Evolutionary conservation across 2,888 invertebrate species (phyloP), one percentile per base, ranked within the genome.

Genomic region (Machimus rusticus): DNA sequence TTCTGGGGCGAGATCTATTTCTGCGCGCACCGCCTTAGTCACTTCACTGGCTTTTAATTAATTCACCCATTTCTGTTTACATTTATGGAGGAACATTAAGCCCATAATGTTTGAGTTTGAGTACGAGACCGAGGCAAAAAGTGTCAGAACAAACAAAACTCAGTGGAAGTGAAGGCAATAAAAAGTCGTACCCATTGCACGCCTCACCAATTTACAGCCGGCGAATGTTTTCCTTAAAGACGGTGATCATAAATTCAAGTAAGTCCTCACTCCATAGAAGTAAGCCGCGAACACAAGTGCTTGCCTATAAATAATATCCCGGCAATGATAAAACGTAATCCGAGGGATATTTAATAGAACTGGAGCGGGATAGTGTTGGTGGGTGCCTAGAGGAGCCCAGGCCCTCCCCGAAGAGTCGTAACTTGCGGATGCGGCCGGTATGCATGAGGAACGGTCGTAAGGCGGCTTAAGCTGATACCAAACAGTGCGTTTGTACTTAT

Each of bases 401-500:
- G 76, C 16, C 37, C 76, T 34, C 76, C 76, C 34, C n/a, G 9
- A 76, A 76, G 76, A 34, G 16, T 57, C 57, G 37, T 82, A 82
- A 82, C 57, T 82, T 82, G 37, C 66, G 81, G 37, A 66, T 57
- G 66, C 66, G 14, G 79, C 23, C 28, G 28, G 66, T 23, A 57
- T 74, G 85, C 85, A 74, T 28, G 74, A 31, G 74, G 46, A 85
- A 34, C 46, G 31, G n/a, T 85, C 74, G 46, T 74, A 74, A 74
- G 66, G 46, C 85, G 85, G 85, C 85, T 43, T 85, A 85, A 85
- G 85, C 85, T 39, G 74, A 66, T 46, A 85, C 74, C 85, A 86
- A 74, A 86, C 77, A 86, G 76, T 77, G 86, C 86, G 86, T 86
- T 86, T 86, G 55, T 86, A 78, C 78, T 78, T 91, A 89, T 89